phyloP scores from a whole-genome alignment of 2,888 invertebrate species.

The Rhagophthalmus giganteus region DNA sequence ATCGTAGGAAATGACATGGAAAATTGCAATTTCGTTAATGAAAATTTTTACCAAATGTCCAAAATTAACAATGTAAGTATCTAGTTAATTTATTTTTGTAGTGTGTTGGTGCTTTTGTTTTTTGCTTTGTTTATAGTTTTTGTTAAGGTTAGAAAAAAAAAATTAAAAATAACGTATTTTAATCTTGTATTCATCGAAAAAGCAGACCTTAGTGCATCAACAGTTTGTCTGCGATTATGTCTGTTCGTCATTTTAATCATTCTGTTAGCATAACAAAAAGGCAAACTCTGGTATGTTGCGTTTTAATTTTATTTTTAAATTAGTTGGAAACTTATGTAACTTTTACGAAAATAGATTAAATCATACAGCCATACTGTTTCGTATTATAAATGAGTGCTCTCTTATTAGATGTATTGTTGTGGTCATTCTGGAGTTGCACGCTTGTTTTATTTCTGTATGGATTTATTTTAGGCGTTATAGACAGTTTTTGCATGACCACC shows the following conservation, averaged over 20 bases:
- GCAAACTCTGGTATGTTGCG: slow-evolving; percentile 21
- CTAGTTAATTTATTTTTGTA: slow-evolving; percentile 4
- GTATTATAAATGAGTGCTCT: slow-evolving; percentile 19
- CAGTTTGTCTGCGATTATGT: slow-evolving; percentile 10
- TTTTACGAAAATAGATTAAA: slow-evolving; percentile 17
- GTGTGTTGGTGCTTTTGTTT: slow-evolving; percentile 24
- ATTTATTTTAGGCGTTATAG: slow-evolving; percentile 33
- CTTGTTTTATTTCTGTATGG: slow-evolving; percentile 30
- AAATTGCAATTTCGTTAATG: slow-evolving; percentile 22
- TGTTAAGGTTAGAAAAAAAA: slow-evolving; percentile 22
- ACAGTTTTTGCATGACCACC: slow-evolving; percentile 26
- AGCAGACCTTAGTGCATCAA: not conserved
- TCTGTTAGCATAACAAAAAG: slow-evolving; percentile 14
- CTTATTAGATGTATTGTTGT: slow-evolving; percentile 30
- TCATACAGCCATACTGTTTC: slow-evolving; percentile 15
- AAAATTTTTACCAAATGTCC: slow-evolving; percentile 22
- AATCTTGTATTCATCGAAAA: slow-evolving; percentile 2
- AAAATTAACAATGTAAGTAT: slow-evolving; percentile 30
- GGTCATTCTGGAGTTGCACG: slow-evolving; percentile 31
- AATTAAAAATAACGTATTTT: slow-evolving; percentile 13
- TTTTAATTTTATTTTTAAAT: slow-evolving; percentile 11
- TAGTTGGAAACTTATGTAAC: slow-evolving; percentile 15
- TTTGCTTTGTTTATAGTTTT: slow-evolving; percentile 25
- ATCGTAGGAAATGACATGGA: slow-evolving; percentile 27
- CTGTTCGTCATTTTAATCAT: slow-evolving; percentile 14